Evolutionary conservation across 1,140 invertebrate species (phyloP).

Genomic region (Pseudomyrmex concolor): DNA sequence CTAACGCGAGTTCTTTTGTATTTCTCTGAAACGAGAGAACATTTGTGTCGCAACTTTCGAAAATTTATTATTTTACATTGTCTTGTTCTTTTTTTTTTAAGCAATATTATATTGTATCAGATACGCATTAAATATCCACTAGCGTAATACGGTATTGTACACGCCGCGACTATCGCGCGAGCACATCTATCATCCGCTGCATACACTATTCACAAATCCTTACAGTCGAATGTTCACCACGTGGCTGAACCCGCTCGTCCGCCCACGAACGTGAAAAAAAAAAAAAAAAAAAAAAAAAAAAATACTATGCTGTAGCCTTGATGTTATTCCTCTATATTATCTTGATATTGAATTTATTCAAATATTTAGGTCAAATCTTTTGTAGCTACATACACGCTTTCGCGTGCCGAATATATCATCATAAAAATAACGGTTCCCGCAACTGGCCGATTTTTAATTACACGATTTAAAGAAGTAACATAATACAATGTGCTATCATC

Average conservation of each 20-base stretch:
- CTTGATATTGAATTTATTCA: conserved; percentile 11
- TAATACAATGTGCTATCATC: too few relatives aligned
- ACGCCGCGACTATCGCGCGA: background rate
- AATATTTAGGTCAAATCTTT: background rate
- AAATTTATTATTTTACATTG: background rate
- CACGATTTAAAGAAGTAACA: too few relatives aligned
- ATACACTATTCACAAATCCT: conserved; percentile 53
- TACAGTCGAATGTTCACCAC: conserved; percentile 39
- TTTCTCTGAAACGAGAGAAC: background rate
- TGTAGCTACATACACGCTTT: background rate
- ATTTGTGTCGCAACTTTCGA: background rate
- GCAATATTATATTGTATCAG: background rate
- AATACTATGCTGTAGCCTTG: conserved; percentile 29
- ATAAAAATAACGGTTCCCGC: too few relatives aligned
- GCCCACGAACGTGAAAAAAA: conserved; percentile 28
- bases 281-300: conserved; percentile 30
- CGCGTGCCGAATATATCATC: background rate
- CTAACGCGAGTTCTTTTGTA: background rate
- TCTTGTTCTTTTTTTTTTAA: background rate
- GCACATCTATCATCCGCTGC: background rate
- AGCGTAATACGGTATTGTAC: background rate
- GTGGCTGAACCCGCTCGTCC: conserved; percentile 37
- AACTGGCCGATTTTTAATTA: too few relatives aligned
- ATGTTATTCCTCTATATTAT: conserved; percentile 10
- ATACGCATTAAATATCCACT: conserved; percentile 31